Conservation (phyloP, 2,797 vertebrate species). For the Brachyrhaphis roseni region DNA sequence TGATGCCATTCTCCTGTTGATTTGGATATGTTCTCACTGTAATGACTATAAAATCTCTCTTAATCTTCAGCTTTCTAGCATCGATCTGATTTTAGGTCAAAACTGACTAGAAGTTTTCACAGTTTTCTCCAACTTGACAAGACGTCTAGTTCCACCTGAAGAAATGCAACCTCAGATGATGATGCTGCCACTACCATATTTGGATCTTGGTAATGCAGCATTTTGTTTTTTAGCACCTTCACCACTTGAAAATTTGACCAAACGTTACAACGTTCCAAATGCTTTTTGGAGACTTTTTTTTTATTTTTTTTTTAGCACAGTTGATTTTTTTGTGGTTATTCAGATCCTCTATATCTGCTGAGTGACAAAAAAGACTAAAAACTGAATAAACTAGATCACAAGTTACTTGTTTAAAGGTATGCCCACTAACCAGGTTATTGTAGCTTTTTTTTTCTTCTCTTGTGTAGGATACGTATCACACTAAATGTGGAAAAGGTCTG, state of each 20-base stretch:
- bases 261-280: neutral
- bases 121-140: neutral
- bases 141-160: neutral
- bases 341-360: neutral
- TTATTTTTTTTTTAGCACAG: neutral
- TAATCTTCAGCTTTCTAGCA: neutral
- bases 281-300: neutral
- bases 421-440: neutral
- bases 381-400: neutral
- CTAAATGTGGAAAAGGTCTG: no score
- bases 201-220: neutral
- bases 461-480: neutral
- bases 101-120: neutral
- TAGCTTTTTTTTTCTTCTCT: neutral
- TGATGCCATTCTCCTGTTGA: neutral
- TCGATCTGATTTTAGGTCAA: neutral
- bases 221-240: neutral
- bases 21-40: neutral
- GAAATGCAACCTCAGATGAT: neutral
- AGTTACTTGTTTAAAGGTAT: neutral
- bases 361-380: neutral
- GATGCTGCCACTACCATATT: neutral
- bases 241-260: neutral
- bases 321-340: neutral
- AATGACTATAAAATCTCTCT: neutral